Base-by-base conservation (phyloP, 1,140 invertebrate species). In the Aphelinus certus region DNA sequence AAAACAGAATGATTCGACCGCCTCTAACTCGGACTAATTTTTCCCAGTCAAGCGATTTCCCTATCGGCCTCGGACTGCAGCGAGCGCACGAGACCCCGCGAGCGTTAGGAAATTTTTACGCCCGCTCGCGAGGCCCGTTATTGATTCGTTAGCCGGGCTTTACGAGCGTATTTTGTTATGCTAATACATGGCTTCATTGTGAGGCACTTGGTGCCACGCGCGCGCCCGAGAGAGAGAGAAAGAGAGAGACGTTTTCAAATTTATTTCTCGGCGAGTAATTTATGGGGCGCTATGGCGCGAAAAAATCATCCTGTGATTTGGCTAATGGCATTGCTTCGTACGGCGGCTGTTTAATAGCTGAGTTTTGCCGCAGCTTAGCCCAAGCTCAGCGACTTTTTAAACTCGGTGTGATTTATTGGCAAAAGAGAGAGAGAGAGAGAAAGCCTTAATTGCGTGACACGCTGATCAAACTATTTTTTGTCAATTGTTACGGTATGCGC, bases 221-320 rank as follows among this genome's bases (percentile, higher is more conserved):
- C 26, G 26, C 26, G 26, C n/a, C n/a, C 26, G 26, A 26, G 26
- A 26, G 26, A 26, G 26, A 26, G 42, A 7, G 7, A 45, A 45
- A 43, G 49, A 71, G 26, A 26, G 26, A 26, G 26, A 26, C 26
- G 26, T 26, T 26, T 69, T 60, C 48, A 71, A 64, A 51, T 71
- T 71, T 56, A 64, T 71, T 71, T 51, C 61, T 53, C 10, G 26
- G 6, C 4, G 10, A n/a, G 9, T 71, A 46, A 71, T 71, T 71
- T 71, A 71, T 71, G 53, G 46, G 70, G 70, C 53, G 70, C 70
- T 57, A 61, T 26, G 9, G 63, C 57, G 9, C n/a, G 48, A 70
- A 61, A 70, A 51, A 71, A n/a, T 26, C 47, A 63, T 55, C 55
- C 56, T 56, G 51, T 5, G 6, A 7, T 56, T 64, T 56, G 51